Conservation (phyloP, 2,888 invertebrate species). For the Latrodectus hesperus region DNA sequence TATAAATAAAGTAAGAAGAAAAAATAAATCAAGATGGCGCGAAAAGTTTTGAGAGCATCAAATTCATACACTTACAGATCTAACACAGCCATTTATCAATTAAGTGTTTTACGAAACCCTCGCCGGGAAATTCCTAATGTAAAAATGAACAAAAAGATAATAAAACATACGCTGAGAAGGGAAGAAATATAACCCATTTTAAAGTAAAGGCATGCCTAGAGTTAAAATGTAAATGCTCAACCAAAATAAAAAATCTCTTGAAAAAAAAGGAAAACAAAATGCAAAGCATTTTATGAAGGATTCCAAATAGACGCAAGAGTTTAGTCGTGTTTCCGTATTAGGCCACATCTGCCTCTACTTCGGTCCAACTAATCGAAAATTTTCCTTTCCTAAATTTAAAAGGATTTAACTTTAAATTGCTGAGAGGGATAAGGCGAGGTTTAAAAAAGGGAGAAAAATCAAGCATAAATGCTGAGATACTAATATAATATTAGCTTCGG, state of each 20-base stretch:
- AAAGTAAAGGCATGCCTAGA: constrained; percentile 36
- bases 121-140: constrained; percentile 25
- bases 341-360: constrained; percentile 63
- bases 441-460: constrained; percentile 52
- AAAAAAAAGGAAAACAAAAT: constrained; percentile 24
- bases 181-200: constrained; percentile 48
- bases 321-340: constrained; percentile 68
- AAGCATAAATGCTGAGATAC: constrained; percentile 61
- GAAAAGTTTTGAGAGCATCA: neutral
- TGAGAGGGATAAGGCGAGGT: constrained; percentile 48
- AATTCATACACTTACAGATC: constrained; percentile 14
- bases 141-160: constrained; percentile 9
- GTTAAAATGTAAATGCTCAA: constrained; percentile 59
- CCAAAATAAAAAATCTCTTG: neutral
- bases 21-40: too few species aligned
- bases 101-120: constrained; percentile 48
- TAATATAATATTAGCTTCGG: constrained; percentile 68
- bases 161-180: constrained; percentile 13
- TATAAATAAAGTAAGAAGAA: too few species aligned
- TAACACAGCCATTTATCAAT: constrained; percentile 59
- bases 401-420: constrained; percentile 69
- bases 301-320: constrained; percentile 68
- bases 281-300: constrained; percentile 40
- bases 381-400: constrained; percentile 63
- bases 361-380: constrained; percentile 56